Evolutionary conservation across 2,888 invertebrate genomes (phyloP).

Genomic region (Lepidochrysops patricia): DNA sequence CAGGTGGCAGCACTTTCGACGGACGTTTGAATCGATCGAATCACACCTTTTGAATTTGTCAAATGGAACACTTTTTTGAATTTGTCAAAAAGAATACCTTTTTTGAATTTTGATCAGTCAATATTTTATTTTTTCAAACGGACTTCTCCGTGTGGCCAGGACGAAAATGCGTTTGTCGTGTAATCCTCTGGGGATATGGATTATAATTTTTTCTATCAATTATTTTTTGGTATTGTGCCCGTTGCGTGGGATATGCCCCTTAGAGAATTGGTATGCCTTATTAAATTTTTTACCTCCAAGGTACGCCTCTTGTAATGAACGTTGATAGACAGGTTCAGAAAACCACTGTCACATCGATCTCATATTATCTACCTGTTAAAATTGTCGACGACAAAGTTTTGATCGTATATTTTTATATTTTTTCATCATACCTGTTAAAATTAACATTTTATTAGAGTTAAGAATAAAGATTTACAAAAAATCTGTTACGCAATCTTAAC

Average conservation of each 20-base stretch:
- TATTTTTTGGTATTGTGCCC: constrained; percentile 50
- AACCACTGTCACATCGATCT: constrained; percentile 1
- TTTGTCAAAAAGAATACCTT: constrained; percentile 33
- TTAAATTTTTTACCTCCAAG: constrained; percentile 23
- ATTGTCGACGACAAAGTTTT: too few species aligned
- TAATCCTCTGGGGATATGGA: constrained; percentile 68
- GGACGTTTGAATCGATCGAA: constrained; percentile 40
- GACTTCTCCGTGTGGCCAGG: constrained; percentile 60
- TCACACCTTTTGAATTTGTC: constrained; percentile 39
- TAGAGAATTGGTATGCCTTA: constrained; percentile 25
- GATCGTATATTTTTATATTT: too few species aligned
- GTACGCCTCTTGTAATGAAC: constrained; percentile 14
- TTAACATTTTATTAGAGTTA: too few species aligned
- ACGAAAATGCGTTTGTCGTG: constrained; percentile 71
- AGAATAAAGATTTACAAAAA: too few species aligned
- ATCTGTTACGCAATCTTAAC: too few species aligned
- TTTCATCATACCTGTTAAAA: too few species aligned
- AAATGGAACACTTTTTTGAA: constrained; percentile 32
- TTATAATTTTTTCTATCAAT: constrained; percentile 60
- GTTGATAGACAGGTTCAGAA: constrained; percentile 13
- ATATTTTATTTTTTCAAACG: constrained; percentile 39
- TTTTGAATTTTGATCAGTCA: constrained; percentile 26
- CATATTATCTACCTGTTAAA: constrained; percentile 1
- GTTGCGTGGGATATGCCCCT: constrained; percentile 54
- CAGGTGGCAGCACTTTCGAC: constrained; percentile 55